These are phyloP conservation scores for Epistrophe eligans DNA, from an alignment of 2,888 invertebrate species.

Conservation along the genomic window DNA sequence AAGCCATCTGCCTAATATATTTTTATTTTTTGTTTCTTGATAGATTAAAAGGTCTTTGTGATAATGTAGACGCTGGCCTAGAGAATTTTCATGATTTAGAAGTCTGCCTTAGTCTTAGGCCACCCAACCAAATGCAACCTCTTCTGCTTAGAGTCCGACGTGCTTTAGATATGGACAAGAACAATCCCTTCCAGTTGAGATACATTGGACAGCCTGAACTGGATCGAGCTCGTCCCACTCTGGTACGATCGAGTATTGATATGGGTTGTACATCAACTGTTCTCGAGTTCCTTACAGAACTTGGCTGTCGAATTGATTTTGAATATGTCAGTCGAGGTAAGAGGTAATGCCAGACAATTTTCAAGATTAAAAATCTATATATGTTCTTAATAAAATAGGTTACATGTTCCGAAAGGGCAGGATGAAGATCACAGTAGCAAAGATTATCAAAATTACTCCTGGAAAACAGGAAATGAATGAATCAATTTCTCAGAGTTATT, in stretches of 20 bases:
- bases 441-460: constrained; percentile 94
- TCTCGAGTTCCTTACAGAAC: constrained; percentile 95
- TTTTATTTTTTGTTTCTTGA: not conserved
- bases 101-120: constrained; percentile 92
- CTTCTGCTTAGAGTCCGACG: constrained; percentile 92
- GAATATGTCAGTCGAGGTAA: constrained; percentile 95
- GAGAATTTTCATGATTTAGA: constrained; percentile 97
- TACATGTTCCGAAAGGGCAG: constrained; percentile 98
- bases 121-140: constrained; percentile 87
- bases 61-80: constrained; percentile 95
- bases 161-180: constrained; percentile 88
- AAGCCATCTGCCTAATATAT: no score
- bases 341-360: not conserved
- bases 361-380: not conserved
- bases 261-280: constrained; percentile 96
- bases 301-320: constrained; percentile 96
- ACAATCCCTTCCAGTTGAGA: constrained; percentile 90
- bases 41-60: constrained; percentile 93
- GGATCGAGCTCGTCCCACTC: constrained; percentile 94
- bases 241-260: constrained; percentile 96
- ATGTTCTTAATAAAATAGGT: constrained; percentile 76
- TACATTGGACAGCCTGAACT: constrained; percentile 96
- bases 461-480: constrained; percentile 89
- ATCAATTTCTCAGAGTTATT: constrained; percentile 94
- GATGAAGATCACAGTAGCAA: constrained; percentile 98